Evolutionary conservation across 2,113 vertebrate genomes (phyloP).

Genomic region (Arenaria interpres): DNA sequence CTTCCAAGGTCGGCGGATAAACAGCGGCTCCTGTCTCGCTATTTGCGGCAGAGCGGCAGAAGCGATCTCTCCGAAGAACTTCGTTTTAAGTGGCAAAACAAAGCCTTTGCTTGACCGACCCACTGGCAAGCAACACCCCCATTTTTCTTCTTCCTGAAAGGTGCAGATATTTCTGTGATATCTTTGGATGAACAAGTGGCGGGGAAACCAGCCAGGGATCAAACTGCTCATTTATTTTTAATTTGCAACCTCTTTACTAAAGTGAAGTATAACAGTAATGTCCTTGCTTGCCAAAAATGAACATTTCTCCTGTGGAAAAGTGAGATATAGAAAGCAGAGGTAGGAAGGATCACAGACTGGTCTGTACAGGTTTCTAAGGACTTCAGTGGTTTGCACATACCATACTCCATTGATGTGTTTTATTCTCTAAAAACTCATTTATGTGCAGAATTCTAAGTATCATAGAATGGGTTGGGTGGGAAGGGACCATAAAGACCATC

Average conservation of each 20-base stretch:
- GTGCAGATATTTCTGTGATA: neutral
- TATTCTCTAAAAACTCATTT: neutral
- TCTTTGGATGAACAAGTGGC: neutral
- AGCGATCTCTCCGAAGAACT: conserved; percentile 80
- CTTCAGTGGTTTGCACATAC: neutral
- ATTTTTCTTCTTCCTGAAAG: neutral
- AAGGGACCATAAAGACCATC: neutral
- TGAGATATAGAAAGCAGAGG: neutral
- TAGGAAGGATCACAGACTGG: neutral
- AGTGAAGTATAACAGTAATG: neutral
- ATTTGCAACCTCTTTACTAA: neutral
- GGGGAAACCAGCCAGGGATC: neutral
- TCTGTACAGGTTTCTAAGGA: neutral
- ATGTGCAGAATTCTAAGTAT: neutral
- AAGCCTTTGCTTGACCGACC: conserved; percentile 35
- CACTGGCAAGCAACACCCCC: neutral
- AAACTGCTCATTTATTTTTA: neutral
- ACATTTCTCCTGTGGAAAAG: neutral
- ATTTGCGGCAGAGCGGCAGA: conserved; percentile 81
- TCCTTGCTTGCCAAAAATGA: neutral
- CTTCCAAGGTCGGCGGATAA: conserved; percentile 79
- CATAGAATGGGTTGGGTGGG: neutral
- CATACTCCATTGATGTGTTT: neutral
- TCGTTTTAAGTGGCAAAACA: conserved; percentile 68
- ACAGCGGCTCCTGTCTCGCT: conserved; percentile 75